Evolutionary conservation across 2,888 invertebrate species (phyloP), one percentile per base, ranked within the genome.

Genomic region (Acanthosepion esculentum): DNA sequence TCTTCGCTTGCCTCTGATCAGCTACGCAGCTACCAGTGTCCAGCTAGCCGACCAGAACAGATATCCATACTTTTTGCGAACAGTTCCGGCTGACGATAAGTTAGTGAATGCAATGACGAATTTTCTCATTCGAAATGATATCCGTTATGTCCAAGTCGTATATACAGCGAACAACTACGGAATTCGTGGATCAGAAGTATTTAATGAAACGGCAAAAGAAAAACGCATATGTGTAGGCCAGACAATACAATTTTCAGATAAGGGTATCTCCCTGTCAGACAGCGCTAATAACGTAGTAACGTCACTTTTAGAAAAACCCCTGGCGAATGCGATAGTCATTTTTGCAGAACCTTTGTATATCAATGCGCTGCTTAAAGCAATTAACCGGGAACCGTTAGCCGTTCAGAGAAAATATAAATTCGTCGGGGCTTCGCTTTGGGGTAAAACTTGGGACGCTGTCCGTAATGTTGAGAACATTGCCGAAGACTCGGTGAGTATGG

Each of bases 91-190:
- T 12, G 97, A 97, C 93, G 96, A 96, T 95, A 96, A 96, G n/a
- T 96, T 96, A 94, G 96, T 96, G 0, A 95, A 96, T 50, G 97
- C 97, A 7, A 96, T 97, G 95, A 96, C 97, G 7, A 96, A 96
- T 55, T 96, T 97, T 78, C 96, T 98, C 91, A 96, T 97, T 92
- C 95, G 96, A 94, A 96, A 97, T 95, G 96, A 97, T 91, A 97
- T 98, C 96, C 96, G 97, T 55, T 97, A 97, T 95, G 97, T 98
- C 3, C 97, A 97, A 95, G 96, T 97, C 23, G 96, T 97, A 5
- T 96, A 96, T 95, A 96, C 96, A 0, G 95, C 96, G 0, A 95
- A 96, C 92, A 96, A 96, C 92, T 97, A 97, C 92, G 97, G 97
- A 0, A 95, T 95, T 91, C 95, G 95, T 33, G 96, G 96, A 23